Percentiles rank a stretch among this genome's conserved stretches.
Conservation (phyloP, 2,888 invertebrate genomes). For the Ectobius pallidus region DNA sequence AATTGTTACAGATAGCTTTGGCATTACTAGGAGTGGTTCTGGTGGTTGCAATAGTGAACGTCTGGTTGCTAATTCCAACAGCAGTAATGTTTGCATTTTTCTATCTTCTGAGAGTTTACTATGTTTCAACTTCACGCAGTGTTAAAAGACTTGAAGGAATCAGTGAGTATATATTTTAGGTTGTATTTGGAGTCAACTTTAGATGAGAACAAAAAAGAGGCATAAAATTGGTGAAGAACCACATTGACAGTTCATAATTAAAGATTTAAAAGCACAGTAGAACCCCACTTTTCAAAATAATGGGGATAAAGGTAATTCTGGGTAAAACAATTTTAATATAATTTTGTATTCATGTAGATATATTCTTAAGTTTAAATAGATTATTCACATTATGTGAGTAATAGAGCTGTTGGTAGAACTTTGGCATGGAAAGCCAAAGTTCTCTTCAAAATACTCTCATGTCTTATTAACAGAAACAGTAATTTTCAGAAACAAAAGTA, state of each 20-base stretch:
- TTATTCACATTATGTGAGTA: too few species aligned
- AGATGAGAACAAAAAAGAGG: neutral
- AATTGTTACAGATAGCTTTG: slow-evolving; percentile 42
- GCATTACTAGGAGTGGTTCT: slow-evolving; percentile 52
- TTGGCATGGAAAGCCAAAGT: too few species aligned
- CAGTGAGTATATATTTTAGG: slow-evolving; percentile 31
- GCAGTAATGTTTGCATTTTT: slow-evolving; percentile 73
- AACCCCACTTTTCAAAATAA: too few species aligned
- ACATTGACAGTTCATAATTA: neutral
- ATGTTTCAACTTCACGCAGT: slow-evolving; percentile 66
- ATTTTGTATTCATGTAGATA: too few species aligned
- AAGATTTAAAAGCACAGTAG: neutral
- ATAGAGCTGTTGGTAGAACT: too few species aligned
- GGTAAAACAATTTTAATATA: too few species aligned
- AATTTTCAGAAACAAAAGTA: too few species aligned
- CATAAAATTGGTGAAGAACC: neutral
- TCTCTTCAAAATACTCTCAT: too few species aligned
- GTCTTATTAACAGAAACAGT: too few species aligned
- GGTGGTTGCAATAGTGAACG: slow-evolving; percentile 72
- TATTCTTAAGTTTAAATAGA: too few species aligned
- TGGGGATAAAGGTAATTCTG: too few species aligned
- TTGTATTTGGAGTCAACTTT: too few species aligned
- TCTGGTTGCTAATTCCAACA: slow-evolving; percentile 74
- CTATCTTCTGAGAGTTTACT: slow-evolving; percentile 75
- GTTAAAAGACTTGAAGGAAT: slow-evolving; percentile 49